Conservation (phyloP, 2,888 invertebrate species). For the Limnephilus marmoratus region DNA sequence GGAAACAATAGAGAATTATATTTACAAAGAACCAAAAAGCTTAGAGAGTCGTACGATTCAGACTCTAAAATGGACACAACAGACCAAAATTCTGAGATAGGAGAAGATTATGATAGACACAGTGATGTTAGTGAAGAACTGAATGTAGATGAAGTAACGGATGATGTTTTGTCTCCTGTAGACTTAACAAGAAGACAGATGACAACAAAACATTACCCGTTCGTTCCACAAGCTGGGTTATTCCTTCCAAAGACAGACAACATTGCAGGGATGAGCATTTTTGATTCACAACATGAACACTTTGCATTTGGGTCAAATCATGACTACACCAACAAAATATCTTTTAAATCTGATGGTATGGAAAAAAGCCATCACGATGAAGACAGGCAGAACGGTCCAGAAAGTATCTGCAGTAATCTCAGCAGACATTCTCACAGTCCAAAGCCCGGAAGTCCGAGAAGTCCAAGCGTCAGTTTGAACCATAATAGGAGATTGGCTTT, state of each 20-base stretch:
- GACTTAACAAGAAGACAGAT: constrained; percentile 71
- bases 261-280: constrained; percentile 58
- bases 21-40: constrained; percentile 69
- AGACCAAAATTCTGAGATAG: constrained; percentile 54
- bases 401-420: constrained; percentile 74
- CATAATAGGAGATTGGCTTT: constrained; percentile 79
- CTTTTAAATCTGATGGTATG: constrained; percentile 67
- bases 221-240: constrained; percentile 53
- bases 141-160: constrained; percentile 72
- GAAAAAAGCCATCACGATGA: constrained; percentile 58
- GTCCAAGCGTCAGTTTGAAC: constrained; percentile 62
- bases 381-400: constrained; percentile 69
- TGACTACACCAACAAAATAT: constrained; percentile 67
- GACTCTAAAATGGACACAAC: constrained; percentile 61
- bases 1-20: constrained; percentile 67
- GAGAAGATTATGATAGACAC: constrained; percentile 68
- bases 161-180: constrained; percentile 72
- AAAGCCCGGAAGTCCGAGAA: constrained; percentile 69
- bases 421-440: constrained; percentile 71
- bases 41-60: constrained; percentile 68
- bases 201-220: constrained; percentile 61
- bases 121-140: constrained; percentile 69
- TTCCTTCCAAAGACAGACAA: constrained; percentile 62
- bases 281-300: constrained; percentile 54
- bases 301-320: constrained; percentile 57